Evolutionary conservation across 37 sponge, comb jelly and placozoan species (phyloP).

Genomic region (Beroe ovata): DNA sequence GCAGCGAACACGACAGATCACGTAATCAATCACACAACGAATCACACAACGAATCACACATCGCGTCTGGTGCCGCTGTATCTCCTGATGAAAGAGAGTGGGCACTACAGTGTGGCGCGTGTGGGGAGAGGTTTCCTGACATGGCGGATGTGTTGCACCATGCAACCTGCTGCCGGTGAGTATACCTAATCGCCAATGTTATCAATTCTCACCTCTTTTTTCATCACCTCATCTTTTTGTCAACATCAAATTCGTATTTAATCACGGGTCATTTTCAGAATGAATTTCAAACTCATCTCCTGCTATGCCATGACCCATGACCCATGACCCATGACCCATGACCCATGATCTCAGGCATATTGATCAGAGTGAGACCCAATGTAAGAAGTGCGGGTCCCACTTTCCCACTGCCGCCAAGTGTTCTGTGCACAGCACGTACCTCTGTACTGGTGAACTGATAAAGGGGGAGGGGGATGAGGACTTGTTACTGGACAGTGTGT

Average conservation of each 20-base stretch:
- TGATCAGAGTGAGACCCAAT: background rate
- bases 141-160: slow-evolving; percentile 54
- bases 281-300: too few relatives aligned
- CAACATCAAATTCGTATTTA: too few relatives aligned
- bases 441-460: slow-evolving; percentile 17
- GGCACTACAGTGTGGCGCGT: slow-evolving; percentile 19
- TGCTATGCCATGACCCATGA: too few relatives aligned
- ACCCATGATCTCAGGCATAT: background rate
- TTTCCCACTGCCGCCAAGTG: slow-evolving; percentile 38
- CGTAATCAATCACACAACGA: too few relatives aligned
- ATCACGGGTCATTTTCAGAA: too few relatives aligned
- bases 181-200: too few relatives aligned
- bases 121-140: slow-evolving; percentile 13
- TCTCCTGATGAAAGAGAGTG: too few relatives aligned
- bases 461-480: background rate
- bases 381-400: slow-evolving; percentile 15
- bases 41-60: background rate
- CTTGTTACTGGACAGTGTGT: background rate
- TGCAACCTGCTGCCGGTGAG: slow-evolving; percentile 13
- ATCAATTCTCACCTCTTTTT: too few relatives aligned
- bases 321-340: too few relatives aligned
- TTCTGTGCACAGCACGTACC: slow-evolving; percentile 19
- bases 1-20: background rate
- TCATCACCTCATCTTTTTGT: too few relatives aligned
- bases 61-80: too few relatives aligned